These are phyloP conservation scores for Trypoxylon attenuatum DNA, from an alignment of 2,888 invertebrate genomes.

Conservation along the genomic window DNA sequence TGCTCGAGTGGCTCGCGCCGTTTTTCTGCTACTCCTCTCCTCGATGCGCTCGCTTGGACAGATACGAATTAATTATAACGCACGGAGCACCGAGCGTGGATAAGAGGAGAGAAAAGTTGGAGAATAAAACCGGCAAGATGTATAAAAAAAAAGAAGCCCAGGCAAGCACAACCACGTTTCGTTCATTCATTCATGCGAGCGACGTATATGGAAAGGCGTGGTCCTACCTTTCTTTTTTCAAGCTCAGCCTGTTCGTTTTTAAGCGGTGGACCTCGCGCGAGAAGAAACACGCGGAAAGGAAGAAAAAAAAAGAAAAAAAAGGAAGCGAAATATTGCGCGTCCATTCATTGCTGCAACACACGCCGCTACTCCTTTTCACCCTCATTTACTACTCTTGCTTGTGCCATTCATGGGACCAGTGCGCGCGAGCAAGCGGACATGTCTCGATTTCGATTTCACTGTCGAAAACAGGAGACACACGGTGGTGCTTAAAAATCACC, in stretches of 20 bases:
- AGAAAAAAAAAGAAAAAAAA: slow-evolving; percentile 1
- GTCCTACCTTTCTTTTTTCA: slow-evolving; percentile 1
- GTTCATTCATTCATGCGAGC: slow-evolving; percentile 17
- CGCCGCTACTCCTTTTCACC: no score
- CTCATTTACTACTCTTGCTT: no score
- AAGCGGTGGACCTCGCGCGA: background rate
- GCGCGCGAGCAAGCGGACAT: no score
- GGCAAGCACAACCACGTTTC: slow-evolving; percentile 1
- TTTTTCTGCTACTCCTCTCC: background rate
- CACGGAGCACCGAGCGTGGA: background rate
- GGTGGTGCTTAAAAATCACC: no score
- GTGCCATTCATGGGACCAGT: no score
- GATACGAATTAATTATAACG: background rate
- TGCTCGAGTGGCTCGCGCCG: no score
- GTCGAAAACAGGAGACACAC: no score
- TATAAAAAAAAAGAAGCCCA: background rate
- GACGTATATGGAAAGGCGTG: slow-evolving; percentile 16
- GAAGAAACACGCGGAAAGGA: background rate
- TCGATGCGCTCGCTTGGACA: background rate
- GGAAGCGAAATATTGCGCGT: background rate
- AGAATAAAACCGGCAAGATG: background rate
- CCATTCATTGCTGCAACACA: no score
- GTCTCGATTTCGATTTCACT: no score
- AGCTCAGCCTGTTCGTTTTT: background rate
- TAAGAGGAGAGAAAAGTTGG: slow-evolving; percentile 5